Evolutionary conservation across 2,888 invertebrate species (phyloP), one percentile per base, ranked within the genome.

Genomic region (Chrysotoxum bicinctum): DNA sequence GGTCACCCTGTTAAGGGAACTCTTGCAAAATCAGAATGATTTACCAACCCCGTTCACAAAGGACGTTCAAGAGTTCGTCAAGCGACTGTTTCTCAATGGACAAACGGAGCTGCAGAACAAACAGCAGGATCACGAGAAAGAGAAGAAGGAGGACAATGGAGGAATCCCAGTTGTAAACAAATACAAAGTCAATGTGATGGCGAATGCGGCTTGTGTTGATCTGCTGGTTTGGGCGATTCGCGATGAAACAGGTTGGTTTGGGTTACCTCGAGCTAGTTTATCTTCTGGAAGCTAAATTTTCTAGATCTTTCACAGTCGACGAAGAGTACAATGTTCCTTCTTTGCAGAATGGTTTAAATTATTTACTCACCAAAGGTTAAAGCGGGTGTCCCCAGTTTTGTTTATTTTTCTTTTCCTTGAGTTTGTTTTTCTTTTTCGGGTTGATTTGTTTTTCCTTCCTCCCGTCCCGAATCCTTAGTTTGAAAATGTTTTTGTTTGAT

Each of bases 191-290:
- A 98, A 98, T 90, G 98, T 99, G 0, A 97, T 98, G 95, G 98
- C 98, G 0, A 98, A 98, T 92, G 98, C 99, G 0, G 98, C 98
- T 0, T 99, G 99, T 90, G 98, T 99, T 0, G 99, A 99, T 92
- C 93, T 99, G 8, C 93, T 99, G 1, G 98, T 99, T 35, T 99
- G 99, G 99, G 98, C 99, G 0, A 98, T 98, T 87, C 96, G 97
- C 1, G 99, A 99, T 91, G 99, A 99, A 93, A 97, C 97, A 90
- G 98, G 98, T 98, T 91, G 93, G 90, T 88, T 83, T 75, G 37
- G 14, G 16, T 37, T 72, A 37, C 21, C 4, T 6, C 23, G 10
- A 58, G 9, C 4, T 9, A 45, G 3, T 43, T 1, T 62, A 32
- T 60, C 60, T 43, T 48, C 52, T 56, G 37, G 64, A 66, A 69